Percentiles rank a stretch among this genome's conserved stretches.
Evolutionary conservation across 2,888 invertebrate genomes (phyloP).

Genomic region (Blera fallax): DNA sequence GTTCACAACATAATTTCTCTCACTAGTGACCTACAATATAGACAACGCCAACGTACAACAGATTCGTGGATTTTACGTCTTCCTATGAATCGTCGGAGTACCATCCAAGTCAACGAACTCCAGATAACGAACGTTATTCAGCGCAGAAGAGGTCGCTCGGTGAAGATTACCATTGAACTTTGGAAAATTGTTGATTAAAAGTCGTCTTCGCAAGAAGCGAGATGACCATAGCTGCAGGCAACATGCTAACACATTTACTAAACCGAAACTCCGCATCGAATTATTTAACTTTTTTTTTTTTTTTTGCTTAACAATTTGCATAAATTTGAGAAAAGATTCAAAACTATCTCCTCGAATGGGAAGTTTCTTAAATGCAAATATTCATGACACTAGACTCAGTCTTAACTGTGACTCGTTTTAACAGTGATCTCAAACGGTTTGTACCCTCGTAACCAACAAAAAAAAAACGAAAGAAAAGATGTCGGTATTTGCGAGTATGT

Average conservation of each 20-base stretch:
- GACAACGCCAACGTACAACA: neutral
- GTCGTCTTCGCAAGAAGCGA: neutral
- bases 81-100: neutral
- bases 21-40: neutral
- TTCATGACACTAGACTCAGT: slow-evolving; percentile 16
- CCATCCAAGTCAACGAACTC: neutral
- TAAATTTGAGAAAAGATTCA: neutral
- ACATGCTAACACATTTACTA: neutral
- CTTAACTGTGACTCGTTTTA: slow-evolving; percentile 39
- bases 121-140: neutral
- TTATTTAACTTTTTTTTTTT: neutral
- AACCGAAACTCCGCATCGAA: neutral
- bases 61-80: neutral
- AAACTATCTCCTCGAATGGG: neutral
- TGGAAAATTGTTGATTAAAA: neutral
- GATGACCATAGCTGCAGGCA: neutral
- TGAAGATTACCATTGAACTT: neutral
- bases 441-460: neutral
- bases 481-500: neutral
- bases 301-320: slow-evolving; percentile 6
- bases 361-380: slow-evolving; percentile 37
- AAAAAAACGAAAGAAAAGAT: neutral
- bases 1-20: neutral
- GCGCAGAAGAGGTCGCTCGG: neutral
- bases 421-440: slow-evolving; percentile 38